Evolutionary conservation across 2,797 vertebrate genomes (phyloP), one percentile per base, ranked within the genome.

Genomic region (Pachyuromys duprasi): DNA sequence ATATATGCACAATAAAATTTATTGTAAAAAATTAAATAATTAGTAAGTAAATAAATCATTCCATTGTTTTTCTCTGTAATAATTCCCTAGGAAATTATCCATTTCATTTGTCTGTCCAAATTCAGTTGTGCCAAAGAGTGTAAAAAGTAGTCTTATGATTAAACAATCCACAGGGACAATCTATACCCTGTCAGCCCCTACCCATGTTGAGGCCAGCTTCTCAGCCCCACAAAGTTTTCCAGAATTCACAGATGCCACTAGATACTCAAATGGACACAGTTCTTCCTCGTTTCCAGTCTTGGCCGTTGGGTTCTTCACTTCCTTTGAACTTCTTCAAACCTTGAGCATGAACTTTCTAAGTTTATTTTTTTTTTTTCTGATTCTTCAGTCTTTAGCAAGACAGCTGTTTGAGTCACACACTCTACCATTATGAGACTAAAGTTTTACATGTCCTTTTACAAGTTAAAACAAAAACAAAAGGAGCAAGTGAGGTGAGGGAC

Each of bases 61-160:
- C 15, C 63, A 31, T 33, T 86, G 81, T 5, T 70, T 63, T 90
- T 74, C 67, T 86, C 49, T 65, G 33, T 80, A 5, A 49, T 57
- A 86, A 69, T 90, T 92, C 45, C 42, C 82, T 95, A 67, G 39
- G 45, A 86, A 93, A 92, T 62, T 67, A 92, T 26, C 1, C 55
- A 53, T 75, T 89, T 95, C 67, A 72, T 62, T 17, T 82, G 20
- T 89, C 82, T 86, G 55, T 90, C 57, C 17, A 93, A 86, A 65
- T 55, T 89, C 67, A 89, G 60, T 45, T 67, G 5, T 60, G 24
- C 17, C 75, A 92, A 79, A 90, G 36, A 24, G 20, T 70, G 17
- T 81, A 42, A 42, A 72, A 31, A 20, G n/a, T 11, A 57, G 39
- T 84, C 17, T 69, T 82, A 57, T 3, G 70, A 86, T 79, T 84